These are phyloP conservation scores for Hemichromis elongatus DNA, from an alignment of 2,113 vertebrate genomes.

Conservation along the genomic window DNA sequence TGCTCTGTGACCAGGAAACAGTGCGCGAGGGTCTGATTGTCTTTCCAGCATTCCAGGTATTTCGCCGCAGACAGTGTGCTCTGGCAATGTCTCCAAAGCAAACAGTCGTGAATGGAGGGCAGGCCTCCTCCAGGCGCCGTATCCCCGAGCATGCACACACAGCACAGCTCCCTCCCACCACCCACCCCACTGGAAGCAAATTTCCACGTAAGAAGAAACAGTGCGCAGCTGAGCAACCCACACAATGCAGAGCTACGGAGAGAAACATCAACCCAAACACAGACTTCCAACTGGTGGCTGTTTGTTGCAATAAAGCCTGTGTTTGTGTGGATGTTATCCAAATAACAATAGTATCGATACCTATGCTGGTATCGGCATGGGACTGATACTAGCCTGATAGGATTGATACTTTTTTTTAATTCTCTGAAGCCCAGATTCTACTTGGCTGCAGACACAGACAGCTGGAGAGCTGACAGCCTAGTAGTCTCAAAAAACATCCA, in stretches of 20 bases:
- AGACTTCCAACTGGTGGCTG: background rate
- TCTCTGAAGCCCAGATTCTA: background rate
- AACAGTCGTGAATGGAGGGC: constrained; percentile 42
- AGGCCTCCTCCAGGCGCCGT: constrained; percentile 26
- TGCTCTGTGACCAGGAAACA: background rate
- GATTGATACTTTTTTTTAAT: background rate
- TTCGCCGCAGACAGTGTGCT: constrained; percentile 4
- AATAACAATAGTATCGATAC: background rate
- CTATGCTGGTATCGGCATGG: background rate
- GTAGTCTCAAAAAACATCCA: background rate
- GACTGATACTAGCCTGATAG: background rate
- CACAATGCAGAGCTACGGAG: constrained; percentile 29
- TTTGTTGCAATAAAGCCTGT: background rate
- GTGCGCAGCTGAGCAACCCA: constrained; percentile 41
- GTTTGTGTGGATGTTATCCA: background rate
- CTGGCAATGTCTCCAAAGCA: constrained; percentile 45
- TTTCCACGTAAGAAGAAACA: constrained; percentile 38
- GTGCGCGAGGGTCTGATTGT: background rate
- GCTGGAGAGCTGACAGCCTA: background rate
- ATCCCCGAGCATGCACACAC: constrained; percentile 16
- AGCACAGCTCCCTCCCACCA: background rate
- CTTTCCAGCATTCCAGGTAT: constrained; percentile 27
- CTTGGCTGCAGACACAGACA: background rate
- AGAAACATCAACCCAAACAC: constrained; percentile 37
- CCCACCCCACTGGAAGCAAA: constrained; percentile 10